Base-by-base conservation (phyloP, 2,797 vertebrate species). In the Eulemur albifrons region DNA sequence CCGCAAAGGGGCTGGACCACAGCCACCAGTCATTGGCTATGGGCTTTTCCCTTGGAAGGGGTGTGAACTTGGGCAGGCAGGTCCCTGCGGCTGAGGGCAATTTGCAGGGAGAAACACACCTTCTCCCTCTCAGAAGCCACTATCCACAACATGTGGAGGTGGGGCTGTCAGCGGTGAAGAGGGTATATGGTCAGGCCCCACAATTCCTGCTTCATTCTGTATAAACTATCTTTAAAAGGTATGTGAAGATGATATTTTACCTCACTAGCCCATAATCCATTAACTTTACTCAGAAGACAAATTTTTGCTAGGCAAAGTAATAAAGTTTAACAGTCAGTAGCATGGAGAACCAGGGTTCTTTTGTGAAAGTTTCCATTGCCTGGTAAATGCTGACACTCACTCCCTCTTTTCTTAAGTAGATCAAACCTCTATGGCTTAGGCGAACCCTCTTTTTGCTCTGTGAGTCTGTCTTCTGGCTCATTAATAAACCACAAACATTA, bases 161-260 rank as follows among this genome's bases (percentile, higher is more conserved):
- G 25, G 1, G 0, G 8, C 2, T 40, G 7, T 25, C 1, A 13
- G 21, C 27, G 4, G 32, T 25, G 4, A 82, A 57, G n/a, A 0
- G 0, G 14, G 35, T 23, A 12, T 50, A 25, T 5, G 11, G 17
- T 6, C 6, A 20, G 59, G 8, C 10, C 6, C 5, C 45, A 15
- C 0, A 18, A 2, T 7, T 12, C 17, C n/a, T 17, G 20, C 27
- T 69, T 57, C 17, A 9, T 30, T 40, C 25, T 27, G 1, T 25
- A 32, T 32, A 50, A 92, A 45, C 15, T 50, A 40, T 38, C 73
- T 86, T 67, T 4, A 67, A 15, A 67, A 88, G 11, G 7, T 40
- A 35, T 4, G 2, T 38, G 2, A 25, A 80, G 32, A 40, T 23
- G 25, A 23, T 2, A 52, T 15, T 63, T 30, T 35, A n/a, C 7